Evolutionary conservation across 92 coral and sea anemone species (phyloP).

Genomic region (Porites evermanni): DNA sequence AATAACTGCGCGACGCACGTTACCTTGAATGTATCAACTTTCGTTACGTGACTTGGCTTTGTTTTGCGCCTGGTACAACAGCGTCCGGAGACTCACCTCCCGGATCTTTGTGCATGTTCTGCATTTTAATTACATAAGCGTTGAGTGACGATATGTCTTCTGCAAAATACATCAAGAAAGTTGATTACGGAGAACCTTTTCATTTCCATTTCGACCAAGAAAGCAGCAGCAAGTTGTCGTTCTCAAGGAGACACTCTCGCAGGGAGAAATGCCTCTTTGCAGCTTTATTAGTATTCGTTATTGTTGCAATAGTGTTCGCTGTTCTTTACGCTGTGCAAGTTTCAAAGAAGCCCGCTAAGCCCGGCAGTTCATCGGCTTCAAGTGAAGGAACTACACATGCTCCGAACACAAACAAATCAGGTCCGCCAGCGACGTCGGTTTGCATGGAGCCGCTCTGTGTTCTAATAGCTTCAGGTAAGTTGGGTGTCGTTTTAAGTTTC

Average conservation of each 20-base stretch:
- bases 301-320: constrained; percentile 46
- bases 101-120: neutral
- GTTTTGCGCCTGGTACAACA: neutral
- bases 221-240: neutral
- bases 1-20: no score
- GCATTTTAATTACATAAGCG: no score
- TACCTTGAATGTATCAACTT: no score
- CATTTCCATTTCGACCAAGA: neutral
- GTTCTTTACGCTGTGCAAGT: constrained; percentile 46
- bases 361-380: neutral
- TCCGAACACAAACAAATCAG: neutral
- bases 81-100: neutral
- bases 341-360: neutral
- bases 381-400: neutral
- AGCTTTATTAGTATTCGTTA: constrained; percentile 17
- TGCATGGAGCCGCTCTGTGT: neutral
- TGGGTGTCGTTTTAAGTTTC: no score
- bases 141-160: neutral
- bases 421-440: neutral
- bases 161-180: neutral
- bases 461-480: constrained; percentile 1
- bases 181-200: neutral
- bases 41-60: no score
- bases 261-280: constrained; percentile 37
- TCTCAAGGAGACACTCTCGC: constrained; percentile 28